Evolutionary conservation across 2,113 vertebrate genomes (phyloP).

Genomic region (Ptychochromis oligacanthus): DNA sequence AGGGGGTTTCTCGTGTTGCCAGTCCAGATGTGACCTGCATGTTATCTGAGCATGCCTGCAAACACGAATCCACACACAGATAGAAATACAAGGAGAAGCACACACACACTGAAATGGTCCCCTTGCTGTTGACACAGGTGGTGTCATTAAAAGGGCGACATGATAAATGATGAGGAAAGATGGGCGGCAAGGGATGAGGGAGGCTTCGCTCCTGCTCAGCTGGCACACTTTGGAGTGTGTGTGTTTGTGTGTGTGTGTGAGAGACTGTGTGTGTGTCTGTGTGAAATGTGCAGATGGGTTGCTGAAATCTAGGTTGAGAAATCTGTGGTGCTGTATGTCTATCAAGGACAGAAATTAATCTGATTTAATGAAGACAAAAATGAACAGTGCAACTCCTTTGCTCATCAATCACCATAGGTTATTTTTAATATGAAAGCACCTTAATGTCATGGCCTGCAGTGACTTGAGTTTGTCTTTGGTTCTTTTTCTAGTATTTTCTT

Average conservation of each 20-base stretch:
- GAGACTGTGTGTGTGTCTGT: constrained; percentile 16
- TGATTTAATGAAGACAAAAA: background rate
- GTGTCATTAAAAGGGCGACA: constrained; percentile 61
- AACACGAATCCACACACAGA: constrained; percentile 30
- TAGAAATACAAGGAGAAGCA: background rate
- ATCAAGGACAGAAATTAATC: constrained; percentile 13
- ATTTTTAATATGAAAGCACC: background rate
- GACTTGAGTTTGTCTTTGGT: background rate
- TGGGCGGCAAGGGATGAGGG: constrained; percentile 9
- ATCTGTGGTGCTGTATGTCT: background rate
- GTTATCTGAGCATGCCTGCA: constrained; percentile 45
- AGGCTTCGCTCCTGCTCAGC: constrained; percentile 44
- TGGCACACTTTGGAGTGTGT: constrained; percentile 37
- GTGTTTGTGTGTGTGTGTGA: background rate
- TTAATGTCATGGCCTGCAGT: background rate
- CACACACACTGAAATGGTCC: constrained; percentile 5
- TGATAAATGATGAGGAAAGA: constrained; percentile 57
- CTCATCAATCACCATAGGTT: background rate
- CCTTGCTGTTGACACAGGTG: constrained; percentile 68
- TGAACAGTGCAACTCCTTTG: background rate
- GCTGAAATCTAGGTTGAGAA: constrained; percentile 4
- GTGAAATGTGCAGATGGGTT: constrained; percentile 22
- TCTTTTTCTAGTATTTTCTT: background rate
- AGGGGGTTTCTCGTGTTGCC: constrained; percentile 26
- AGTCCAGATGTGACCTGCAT: constrained; percentile 64